Percentiles rank a stretch among this genome's conserved stretches.
These are phyloP conservation scores for Eilema sororculum DNA, from an alignment of 2,888 invertebrate species.

Conservation along the genomic window DNA sequence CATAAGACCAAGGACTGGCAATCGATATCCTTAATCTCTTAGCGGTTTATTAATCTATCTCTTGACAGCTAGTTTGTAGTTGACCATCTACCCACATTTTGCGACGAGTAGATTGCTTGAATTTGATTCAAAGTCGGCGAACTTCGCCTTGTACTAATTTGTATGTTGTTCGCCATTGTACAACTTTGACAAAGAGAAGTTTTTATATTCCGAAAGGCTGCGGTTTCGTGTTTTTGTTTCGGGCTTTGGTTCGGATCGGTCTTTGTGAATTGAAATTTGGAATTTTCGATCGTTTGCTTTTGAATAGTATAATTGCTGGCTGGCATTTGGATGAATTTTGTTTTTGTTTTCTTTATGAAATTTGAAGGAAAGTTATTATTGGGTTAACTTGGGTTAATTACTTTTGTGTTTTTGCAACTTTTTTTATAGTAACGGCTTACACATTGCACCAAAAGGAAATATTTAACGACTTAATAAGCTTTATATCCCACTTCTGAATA, in stretches of 20 bases:
- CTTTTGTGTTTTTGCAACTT: neutral
- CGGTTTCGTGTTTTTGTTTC: constrained; percentile 11
- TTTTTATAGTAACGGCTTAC: neutral
- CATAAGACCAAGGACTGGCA: constrained; percentile 10
- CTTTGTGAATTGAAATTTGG: constrained; percentile 18
- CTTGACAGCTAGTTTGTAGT: constrained; percentile 36
- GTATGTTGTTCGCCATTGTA: constrained; percentile 22
- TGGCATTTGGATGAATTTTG: neutral
- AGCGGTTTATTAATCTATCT: constrained; percentile 29
- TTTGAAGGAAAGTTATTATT: neutral
- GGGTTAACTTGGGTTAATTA: neutral
- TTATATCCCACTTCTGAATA: neutral
- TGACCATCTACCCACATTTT: constrained; percentile 35
- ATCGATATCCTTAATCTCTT: constrained; percentile 31
- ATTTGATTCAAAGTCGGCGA: constrained; percentile 46
- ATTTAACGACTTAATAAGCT: neutral
- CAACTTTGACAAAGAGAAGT: constrained; percentile 16
- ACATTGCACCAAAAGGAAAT: neutral
- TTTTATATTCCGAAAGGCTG: constrained; percentile 16
- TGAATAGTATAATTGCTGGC: neutral
- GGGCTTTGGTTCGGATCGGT: neutral
- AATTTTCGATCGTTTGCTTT: constrained; percentile 7
- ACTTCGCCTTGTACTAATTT: constrained; percentile 22
- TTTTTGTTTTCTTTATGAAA: neutral
- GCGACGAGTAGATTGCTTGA: constrained; percentile 37